Evolutionary conservation across 2,113 vertebrate species (phyloP).

Genomic region (Syngnathus scovelli): DNA sequence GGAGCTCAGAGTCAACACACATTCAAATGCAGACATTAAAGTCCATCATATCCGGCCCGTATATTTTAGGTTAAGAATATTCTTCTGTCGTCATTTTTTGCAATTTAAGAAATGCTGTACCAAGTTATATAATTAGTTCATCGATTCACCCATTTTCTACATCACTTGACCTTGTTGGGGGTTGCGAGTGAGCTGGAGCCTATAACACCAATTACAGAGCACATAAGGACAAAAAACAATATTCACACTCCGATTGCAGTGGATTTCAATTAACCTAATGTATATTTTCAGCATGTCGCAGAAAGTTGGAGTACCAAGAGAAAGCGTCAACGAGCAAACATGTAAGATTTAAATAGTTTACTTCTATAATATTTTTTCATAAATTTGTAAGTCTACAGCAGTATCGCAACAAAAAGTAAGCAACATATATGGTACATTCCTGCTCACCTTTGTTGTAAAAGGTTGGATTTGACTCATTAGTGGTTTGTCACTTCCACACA

Average conservation of each 20-base stretch:
- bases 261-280: not conserved
- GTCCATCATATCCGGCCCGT: not conserved
- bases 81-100: not conserved
- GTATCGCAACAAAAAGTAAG: too few species aligned
- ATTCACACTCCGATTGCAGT: not conserved
- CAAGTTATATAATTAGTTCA: not conserved
- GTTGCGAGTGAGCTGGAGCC: not conserved
- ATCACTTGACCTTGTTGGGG: not conserved
- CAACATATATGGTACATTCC: too few species aligned
- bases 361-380: too few species aligned
- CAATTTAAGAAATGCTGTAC: not conserved
- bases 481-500: not conserved
- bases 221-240: not conserved
- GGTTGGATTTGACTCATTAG: not conserved
- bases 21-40: not conserved
- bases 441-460: too few species aligned
- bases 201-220: not conserved
- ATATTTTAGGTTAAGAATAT: not conserved
- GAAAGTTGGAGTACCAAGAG: not conserved
- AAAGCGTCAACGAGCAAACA: not conserved
- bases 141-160: not conserved
- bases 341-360: not conserved
- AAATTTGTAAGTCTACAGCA: too few species aligned
- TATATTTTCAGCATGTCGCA: not conserved
- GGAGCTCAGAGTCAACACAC: not conserved